These are phyloP conservation scores for Epizoanthus scotinus DNA, from an alignment of 92 coral and sea anemone species.

Conservation along the genomic window DNA sequence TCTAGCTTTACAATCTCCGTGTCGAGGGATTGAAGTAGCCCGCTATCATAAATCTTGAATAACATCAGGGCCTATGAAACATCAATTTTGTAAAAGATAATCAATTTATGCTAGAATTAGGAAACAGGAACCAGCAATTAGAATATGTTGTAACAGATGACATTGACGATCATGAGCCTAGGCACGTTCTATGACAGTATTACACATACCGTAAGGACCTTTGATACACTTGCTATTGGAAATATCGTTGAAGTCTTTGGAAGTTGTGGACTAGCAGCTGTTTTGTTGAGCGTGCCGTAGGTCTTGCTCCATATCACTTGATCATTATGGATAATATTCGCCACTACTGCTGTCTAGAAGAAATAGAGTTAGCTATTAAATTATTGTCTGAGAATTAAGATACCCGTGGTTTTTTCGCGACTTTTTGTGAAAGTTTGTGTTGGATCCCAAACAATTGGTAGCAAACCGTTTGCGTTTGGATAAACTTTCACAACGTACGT, in stretches of 20 bases:
- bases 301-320: constrained; percentile 74
- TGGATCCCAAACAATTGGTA: too few relatives aligned
- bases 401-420: too few relatives aligned
- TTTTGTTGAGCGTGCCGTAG: constrained; percentile 67
- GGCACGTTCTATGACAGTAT: too few relatives aligned
- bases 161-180: too few relatives aligned
- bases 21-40: constrained; percentile 57
- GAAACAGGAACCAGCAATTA: neutral
- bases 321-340: constrained; percentile 77
- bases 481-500: too few relatives aligned
- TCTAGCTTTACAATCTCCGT: constrained; percentile 67
- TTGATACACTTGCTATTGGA: constrained; percentile 88
- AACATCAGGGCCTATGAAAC: constrained; percentile 70
- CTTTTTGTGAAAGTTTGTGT: too few relatives aligned
- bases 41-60: constrained; percentile 68
- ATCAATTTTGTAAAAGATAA: neutral
- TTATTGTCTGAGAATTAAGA: too few relatives aligned
- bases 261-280: constrained; percentile 30
- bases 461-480: too few relatives aligned
- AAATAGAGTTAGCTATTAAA: neutral
- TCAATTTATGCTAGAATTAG: neutral
- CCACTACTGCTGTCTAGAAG: constrained; percentile 68
- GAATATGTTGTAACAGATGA: too few relatives aligned
- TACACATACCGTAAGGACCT: constrained; percentile 83
- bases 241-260: constrained; percentile 61